Evolutionary conservation across 2,888 invertebrate genomes (phyloP).

Genomic region (Zaprionus obscuricornis): DNA sequence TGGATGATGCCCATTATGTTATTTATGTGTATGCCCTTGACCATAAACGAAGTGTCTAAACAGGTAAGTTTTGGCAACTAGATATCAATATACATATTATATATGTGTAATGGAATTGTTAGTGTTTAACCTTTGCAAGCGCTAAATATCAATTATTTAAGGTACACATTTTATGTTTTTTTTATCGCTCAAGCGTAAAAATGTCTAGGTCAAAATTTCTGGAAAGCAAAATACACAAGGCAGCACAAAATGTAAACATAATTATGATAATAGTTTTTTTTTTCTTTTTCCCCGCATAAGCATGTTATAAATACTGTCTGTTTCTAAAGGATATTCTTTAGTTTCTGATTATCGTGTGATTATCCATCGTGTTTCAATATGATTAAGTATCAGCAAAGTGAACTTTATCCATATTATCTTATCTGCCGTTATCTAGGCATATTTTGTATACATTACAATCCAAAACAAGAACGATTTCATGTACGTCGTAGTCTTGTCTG

Average conservation of each 20-base stretch:
- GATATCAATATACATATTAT: neutral
- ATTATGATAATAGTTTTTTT: conserved; percentile 25
- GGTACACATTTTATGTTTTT: no score
- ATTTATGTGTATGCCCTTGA: conserved; percentile 34
- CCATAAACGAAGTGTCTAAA: conserved; percentile 18
- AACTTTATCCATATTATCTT: conserved; percentile 48
- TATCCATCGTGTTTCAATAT: conserved; percentile 5
- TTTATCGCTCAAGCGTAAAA: no score
- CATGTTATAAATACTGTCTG: conserved; percentile 27
- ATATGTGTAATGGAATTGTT: no score
- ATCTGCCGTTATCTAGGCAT: conserved; percentile 64
- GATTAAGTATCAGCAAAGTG: conserved; percentile 39
- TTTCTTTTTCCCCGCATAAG: no score
- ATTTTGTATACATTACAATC: conserved; percentile 58
- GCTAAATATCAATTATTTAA: no score
- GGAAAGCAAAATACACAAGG: no score
- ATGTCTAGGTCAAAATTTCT: no score
- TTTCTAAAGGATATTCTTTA: neutral
- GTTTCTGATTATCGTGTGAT: neutral
- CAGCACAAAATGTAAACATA: conserved; percentile 10
- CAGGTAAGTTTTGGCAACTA: no score
- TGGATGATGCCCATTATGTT: conserved; percentile 26
- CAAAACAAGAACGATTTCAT: conserved; percentile 25
- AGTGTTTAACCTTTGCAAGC: no score
- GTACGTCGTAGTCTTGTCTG: conserved; percentile 50